These are phyloP conservation scores for Hassar affinis DNA, from an alignment of 2,113 vertebrate species.

Conservation along the genomic window DNA sequence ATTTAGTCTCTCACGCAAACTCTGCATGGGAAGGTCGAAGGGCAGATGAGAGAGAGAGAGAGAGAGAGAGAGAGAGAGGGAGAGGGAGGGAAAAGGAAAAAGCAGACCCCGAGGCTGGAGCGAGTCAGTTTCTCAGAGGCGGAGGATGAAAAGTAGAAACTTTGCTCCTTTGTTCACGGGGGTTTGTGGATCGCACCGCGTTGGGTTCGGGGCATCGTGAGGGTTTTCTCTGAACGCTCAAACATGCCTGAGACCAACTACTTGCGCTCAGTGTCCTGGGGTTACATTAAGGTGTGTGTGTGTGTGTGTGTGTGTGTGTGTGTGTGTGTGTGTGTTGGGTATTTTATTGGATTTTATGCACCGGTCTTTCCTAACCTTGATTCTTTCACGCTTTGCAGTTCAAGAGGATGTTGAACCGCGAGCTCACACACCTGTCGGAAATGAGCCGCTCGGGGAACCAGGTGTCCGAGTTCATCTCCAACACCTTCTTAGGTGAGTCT, in stretches of 20 bases:
- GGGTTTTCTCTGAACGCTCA: constrained; percentile 59
- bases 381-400: constrained; percentile 76
- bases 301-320: too few relatives aligned
- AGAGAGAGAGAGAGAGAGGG: constrained; percentile 23
- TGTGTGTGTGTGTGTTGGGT: neutral
- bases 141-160: neutral
- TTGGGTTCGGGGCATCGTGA: constrained; percentile 43
- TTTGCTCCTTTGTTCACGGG: neutral
- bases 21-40: constrained; percentile 31
- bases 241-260: constrained; percentile 97
- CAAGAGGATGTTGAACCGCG: constrained; percentile 98
- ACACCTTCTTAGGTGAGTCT: constrained; percentile 93
- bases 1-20: constrained; percentile 33
- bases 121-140: constrained; percentile 4
- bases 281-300: constrained; percentile 95
- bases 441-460: constrained; percentile 98
- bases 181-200: constrained; percentile 14
- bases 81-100: constrained; percentile 39
- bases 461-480: constrained; percentile 98
- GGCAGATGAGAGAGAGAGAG: constrained; percentile 13
- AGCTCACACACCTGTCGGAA: constrained; percentile 95
- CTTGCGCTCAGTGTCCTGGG: constrained; percentile 94
- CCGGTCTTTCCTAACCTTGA: neutral
- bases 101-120: neutral
- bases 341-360: too few relatives aligned